Evolutionary conservation across 2,113 vertebrate species (phyloP), one percentile per base, ranked within the genome.

Genomic region (Panurus biarmicus): DNA sequence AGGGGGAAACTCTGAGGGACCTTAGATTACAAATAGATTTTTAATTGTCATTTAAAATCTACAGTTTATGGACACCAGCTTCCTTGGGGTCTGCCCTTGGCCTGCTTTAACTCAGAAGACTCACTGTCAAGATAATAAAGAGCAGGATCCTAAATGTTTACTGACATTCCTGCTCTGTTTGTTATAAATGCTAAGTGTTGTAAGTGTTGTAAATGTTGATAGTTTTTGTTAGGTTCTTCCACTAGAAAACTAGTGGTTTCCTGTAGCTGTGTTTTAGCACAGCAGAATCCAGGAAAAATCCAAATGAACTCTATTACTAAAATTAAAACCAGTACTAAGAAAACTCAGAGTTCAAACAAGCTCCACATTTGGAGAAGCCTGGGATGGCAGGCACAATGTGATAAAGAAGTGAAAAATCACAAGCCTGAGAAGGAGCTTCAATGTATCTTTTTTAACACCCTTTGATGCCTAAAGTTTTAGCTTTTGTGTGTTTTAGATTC

Each of bases 241-340:
- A 79, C 71, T 58, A 57, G 71, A 94, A 85, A 76, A 57, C 5
- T 54, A 33, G 45, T 79, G 67, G 54, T 89, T 93, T 93, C 36
- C 14, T 72, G 35, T 67, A 85, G 22, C n/a, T 86, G 25, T 66
- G 57, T 82, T 93, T 93, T 74, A 87, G 73, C 36, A 21, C 45
- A 93, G 44, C 60, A 89, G 51, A 96, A 92, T 85, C 6, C 58
- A 93, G 62, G 42, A 54, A 89, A 94, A 65, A 80, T 57, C 45
- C 29, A 73, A 93, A 80, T 62, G 14, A 76, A 83, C 33, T 85
- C 35, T 42, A 58, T 70, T 85, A 85, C 64, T 80, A 58, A 93
- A 93, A 90, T 93, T 53, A 87, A 95, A 96, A 70, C 35, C 54
- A 83, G 45, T 66, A 35, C 58, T 38, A 86, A 54, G 78, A 94